Percentiles rank a stretch among this genome's conserved stretches.
Conservation (phyloP, 1,140 invertebrate genomes). For the Heliothis subflexa region DNA sequence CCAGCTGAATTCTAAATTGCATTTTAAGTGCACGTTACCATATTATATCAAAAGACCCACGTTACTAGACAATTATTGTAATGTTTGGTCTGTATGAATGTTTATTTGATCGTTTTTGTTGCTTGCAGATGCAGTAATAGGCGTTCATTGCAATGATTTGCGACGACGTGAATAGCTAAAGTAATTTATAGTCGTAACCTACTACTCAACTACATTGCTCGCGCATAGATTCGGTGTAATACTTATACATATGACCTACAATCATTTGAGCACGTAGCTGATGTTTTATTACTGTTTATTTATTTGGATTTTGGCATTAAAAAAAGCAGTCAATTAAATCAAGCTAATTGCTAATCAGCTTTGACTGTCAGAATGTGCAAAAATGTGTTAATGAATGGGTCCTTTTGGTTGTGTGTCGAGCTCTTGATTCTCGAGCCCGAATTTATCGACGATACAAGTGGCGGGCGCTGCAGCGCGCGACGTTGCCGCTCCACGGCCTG, state of each 20-base stretch:
- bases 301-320: too few relatives aligned
- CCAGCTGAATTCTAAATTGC: not conserved
- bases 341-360: not conserved
- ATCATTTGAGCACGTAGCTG: not conserved
- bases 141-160: constrained; percentile 34
- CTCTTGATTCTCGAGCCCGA: constrained; percentile 11
- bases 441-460: constrained; percentile 21
- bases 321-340: too few relatives aligned
- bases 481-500: constrained; percentile 58
- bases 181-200: constrained; percentile 26
- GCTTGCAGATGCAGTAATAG: constrained; percentile 5
- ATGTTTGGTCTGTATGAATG: constrained; percentile 9
- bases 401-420: constrained; percentile 9
- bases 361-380: not conserved
- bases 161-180: constrained; percentile 27
- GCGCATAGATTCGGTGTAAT: constrained; percentile 1
- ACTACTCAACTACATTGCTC: constrained; percentile 1
- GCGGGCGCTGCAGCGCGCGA: constrained; percentile 35
- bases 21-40: constrained; percentile 5
- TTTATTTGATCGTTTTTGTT: constrained; percentile 34
- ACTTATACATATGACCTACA: not conserved
- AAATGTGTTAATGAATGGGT: constrained; percentile 15
- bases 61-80: constrained; percentile 10
- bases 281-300: too few relatives aligned
- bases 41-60: constrained; percentile 4